A percentile compares a stretch with the other conserved stretches of the same genome.
phyloP scores from a whole-genome alignment of 2,113 vertebrate genomes.

The Madoqua kirkii region DNA sequence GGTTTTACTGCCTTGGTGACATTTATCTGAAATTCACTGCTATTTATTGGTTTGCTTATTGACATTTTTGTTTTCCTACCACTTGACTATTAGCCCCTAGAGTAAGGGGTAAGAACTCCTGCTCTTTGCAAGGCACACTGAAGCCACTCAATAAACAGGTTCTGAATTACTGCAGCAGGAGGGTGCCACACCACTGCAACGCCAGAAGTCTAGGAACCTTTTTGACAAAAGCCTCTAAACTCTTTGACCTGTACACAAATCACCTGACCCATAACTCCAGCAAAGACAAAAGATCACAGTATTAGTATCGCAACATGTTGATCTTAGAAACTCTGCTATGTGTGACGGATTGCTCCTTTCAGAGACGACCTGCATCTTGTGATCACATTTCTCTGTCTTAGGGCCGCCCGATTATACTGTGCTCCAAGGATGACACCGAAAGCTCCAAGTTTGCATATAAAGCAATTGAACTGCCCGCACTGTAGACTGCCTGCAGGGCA shows the following conservation, averaged over 20 bases:
- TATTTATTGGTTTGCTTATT: neutral
- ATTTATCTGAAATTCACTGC: neutral
- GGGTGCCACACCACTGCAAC: fast-evolving
- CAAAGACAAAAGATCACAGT: neutral
- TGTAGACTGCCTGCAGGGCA: conserved; percentile 95
- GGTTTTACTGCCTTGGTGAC: neutral
- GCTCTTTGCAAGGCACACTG: neutral
- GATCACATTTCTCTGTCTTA: conserved; percentile 58
- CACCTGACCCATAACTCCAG: neutral
- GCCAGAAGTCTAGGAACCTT: neutral
- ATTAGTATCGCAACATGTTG: no score
- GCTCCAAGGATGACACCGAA: conserved; percentile 90
- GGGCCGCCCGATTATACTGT: conserved; percentile 96
- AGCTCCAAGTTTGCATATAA: conserved; percentile 89
- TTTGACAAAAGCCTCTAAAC: neutral
- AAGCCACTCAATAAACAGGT: neutral
- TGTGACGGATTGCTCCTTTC: neutral
- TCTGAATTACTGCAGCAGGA: neutral
- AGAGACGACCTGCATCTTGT: neutral
- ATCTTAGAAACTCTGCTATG: neutral
- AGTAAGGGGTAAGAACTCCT: neutral
- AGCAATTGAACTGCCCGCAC: conserved; percentile 93
- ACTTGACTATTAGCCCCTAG: neutral
- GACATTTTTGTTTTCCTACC: neutral
- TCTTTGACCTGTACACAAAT: neutral